Conservation (phyloP, 92 coral and sea anemone species). For the Epizoanthus illoricatus region DNA sequence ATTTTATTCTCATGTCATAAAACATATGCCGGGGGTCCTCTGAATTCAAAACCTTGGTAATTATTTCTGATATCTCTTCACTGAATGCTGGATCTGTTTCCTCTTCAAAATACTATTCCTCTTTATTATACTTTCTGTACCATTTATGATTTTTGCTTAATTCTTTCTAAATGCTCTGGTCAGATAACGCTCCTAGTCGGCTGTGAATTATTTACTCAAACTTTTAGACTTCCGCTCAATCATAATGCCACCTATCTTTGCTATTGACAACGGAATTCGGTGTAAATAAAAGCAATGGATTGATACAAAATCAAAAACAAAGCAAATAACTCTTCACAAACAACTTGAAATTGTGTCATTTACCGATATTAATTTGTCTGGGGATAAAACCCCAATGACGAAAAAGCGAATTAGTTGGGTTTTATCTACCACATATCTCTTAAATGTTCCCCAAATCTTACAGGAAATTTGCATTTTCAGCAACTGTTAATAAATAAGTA, state of each 20-base stretch:
- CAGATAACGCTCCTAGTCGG: too few species aligned
- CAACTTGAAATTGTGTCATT: constrained; percentile 3
- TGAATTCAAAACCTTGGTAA: too few species aligned
- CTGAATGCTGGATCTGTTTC: too few species aligned
- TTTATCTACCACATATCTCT: constrained; percentile 37
- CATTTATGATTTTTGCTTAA: too few species aligned
- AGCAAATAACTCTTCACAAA: neutral
- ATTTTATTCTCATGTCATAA: too few species aligned
- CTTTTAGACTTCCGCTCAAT: neutral
- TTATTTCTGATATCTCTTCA: too few species aligned
- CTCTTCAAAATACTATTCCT: too few species aligned
- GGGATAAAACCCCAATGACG: neutral
- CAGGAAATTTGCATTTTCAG: constrained; percentile 35
- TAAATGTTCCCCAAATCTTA: constrained; percentile 6
- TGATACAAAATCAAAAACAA: constrained; percentile 9
- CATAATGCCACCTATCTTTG: neutral
- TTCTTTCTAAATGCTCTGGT: too few species aligned
- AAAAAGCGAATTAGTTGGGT: neutral
- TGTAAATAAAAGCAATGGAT: constrained; percentile 1
- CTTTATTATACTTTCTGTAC: too few species aligned
- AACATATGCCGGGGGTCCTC: too few species aligned
- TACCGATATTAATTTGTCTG: constrained; percentile 6
- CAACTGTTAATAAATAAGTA: constrained; percentile 19
- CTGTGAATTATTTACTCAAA: too few species aligned
- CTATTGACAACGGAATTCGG: constrained; percentile 7